Evolutionary conservation across 2,113 vertebrate genomes (phyloP), one percentile per base, ranked within the genome.

Genomic region (Takifugu flavidus): DNA sequence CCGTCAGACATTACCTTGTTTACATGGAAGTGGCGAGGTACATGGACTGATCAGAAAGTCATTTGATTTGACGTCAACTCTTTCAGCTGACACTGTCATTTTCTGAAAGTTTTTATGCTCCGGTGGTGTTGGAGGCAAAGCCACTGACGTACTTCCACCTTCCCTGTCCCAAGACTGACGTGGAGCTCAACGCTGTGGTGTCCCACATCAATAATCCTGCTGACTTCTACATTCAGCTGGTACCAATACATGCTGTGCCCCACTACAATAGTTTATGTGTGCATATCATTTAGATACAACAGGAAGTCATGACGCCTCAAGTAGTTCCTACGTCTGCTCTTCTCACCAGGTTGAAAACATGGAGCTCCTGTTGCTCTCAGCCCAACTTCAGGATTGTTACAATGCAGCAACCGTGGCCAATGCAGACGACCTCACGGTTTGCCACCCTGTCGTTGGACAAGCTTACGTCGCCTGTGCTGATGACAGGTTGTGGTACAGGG

Each of bases 151-250:
- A 92, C 69, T 88, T 84, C 65, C 86, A 89, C 27, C 90, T 94
- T 13, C 29, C 90, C 61, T 79, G 86, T 61, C 95, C 94, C 44
- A 67, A 73, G 49, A 72, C 87, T 75, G 81, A 81, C 67, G 78
- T 69, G 25, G 86, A 91, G 59, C 31, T 92, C 49, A 77, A 57
- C 6, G 91, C 91, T 49, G 71, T 92, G 57, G 91, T 97, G 82
- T 91, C 91, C 59, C 90, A 96, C 59, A 79, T 95, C 67, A 93
- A 92, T 73, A 92, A 70, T 64, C 95, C 94, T 2, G 77, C 87
- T 53, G 93, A 98, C 87, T 98, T 98, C 87, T 96, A 93, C 75
- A 86, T 98, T 73, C 88, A 93, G 34, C 65, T 94, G 91, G 95
- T 98, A 91, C 82, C 86, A 55, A 39, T 39, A 39, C 11, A 6